Evolutionary conservation across 1,140 invertebrate genomes (phyloP), one percentile per base, ranked within the genome.

Genomic region (Odontomachus brunneus): DNA sequence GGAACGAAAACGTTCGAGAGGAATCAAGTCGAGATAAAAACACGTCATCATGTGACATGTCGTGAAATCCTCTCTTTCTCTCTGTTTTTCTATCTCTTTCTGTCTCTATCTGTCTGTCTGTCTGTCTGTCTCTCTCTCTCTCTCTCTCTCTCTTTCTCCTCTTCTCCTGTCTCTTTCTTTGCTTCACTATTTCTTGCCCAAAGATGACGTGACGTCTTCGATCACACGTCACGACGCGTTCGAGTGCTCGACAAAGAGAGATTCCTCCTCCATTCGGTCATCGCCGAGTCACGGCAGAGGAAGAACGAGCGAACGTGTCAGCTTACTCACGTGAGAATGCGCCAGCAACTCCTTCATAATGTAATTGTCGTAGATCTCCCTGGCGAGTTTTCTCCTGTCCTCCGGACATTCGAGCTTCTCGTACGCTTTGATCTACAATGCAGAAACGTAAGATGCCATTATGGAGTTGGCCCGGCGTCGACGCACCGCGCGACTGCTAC

Each of bases 321-420:
- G 38, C 24, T 38, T 67, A 96, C 97, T 97, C 96, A 99, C 99
- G 95, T 99, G 99, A 90, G 99, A 97, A 95, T 99, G 98, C 81
- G 99, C 97, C 91, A 99, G 96, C 92, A 99, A 96, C 96, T 99
- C 99, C 94, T 99, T 99, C 99, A 99, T 99, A 92, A 99, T 99
- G 96, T 99, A 99, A 96, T 99, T 99, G 95, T 99, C 99, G 95
- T 99, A 99, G 92, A 99, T 99, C 94, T 99, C 98, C 92, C 97
- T 96, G 69, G 99, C 99, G 89, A 98, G 96, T 94, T 98, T 97
- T 95, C 97, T 96, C 93, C 99, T 96, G 90, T 99, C 99, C 89
- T 99, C 99, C 51, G 97, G 96, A 90, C 98, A 98, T 94, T 99
- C 99, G 91, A 99, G 95, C 95, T 99, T 99, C 95, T 99, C 98